Conservation (phyloP, 2,888 invertebrate genomes). For the Syrista parreyssii region DNA sequence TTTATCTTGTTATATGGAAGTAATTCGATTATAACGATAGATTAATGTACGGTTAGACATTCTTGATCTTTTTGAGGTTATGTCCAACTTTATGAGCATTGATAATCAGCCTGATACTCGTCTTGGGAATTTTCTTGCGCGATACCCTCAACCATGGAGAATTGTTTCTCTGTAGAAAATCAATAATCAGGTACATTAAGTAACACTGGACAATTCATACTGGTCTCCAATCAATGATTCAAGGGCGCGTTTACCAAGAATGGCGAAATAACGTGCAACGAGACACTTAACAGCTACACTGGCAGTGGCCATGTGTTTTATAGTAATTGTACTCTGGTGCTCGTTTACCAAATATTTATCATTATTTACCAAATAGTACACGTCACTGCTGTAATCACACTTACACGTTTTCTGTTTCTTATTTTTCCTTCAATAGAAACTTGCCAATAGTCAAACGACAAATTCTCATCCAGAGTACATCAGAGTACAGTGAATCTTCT, state of each 20-base stretch:
- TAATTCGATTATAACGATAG: slow-evolving; percentile 58
- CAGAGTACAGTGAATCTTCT: not conserved
- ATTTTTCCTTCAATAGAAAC: not conserved
- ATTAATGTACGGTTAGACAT: slow-evolving; percentile 39
- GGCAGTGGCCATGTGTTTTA: slow-evolving; percentile 42
- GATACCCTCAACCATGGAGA: not conserved
- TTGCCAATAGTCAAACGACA: not conserved
- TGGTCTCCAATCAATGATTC: slow-evolving; percentile 40
- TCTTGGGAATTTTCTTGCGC: not conserved
- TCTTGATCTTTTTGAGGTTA: not conserved
- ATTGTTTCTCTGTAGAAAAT: not conserved
- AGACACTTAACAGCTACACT: slow-evolving; percentile 39
- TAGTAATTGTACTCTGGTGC: slow-evolving; percentile 44
- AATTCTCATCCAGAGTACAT: not conserved
- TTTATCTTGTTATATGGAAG: slow-evolving; percentile 59
- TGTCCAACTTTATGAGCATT: not conserved
- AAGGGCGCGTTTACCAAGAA: slow-evolving; percentile 26
- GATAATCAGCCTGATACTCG: not conserved
- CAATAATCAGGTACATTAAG: not conserved
- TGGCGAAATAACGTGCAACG: slow-evolving; percentile 44
- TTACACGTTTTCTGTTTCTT: not conserved
- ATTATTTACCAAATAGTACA: not conserved
- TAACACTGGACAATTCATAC: not conserved
- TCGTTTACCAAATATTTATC: slow-evolving; percentile 32
- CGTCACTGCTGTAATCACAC: not conserved